These are phyloP conservation scores for Oophaga sylvatica DNA, from an alignment of 2,797 vertebrate genomes.

Conservation along the genomic window DNA sequence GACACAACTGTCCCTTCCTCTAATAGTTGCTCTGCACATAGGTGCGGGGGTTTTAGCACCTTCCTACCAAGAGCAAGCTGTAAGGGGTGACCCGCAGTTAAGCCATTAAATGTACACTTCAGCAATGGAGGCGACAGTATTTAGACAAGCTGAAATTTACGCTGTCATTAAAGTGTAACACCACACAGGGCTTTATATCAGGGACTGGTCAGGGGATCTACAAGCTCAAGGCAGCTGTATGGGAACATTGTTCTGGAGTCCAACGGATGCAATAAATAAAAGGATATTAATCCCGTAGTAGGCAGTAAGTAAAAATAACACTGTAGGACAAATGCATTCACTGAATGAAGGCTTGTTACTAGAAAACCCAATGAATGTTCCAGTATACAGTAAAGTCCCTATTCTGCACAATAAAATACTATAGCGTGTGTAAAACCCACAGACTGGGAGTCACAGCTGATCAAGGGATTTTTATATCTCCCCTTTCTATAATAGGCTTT, in stretches of 20 bases:
- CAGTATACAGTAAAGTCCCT: conserved; percentile 17
- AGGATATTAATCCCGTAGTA: conserved; percentile 29
- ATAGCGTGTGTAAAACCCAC: neutral
- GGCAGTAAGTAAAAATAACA: conserved; percentile 38
- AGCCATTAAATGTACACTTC: neutral
- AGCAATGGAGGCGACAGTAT: neutral
- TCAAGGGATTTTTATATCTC: neutral
- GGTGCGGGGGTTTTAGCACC: conserved; percentile 26
- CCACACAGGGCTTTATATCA: neutral
- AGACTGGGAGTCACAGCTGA: neutral
- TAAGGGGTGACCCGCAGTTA: conserved; percentile 38
- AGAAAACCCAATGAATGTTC: conserved; percentile 22
- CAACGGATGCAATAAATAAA: conserved; percentile 46
- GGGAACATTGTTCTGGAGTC: neutral
- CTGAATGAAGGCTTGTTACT: conserved; percentile 43
- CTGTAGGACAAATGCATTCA: conserved; percentile 4
- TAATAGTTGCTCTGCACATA: neutral
- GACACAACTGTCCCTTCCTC: conserved; percentile 30
- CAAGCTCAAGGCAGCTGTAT: conserved; percentile 5
- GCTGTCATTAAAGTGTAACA: conserved; percentile 31
- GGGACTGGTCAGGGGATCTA: neutral
- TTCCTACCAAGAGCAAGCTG: conserved; percentile 23
- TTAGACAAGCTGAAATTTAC: conserved; percentile 7
- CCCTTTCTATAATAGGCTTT: neutral
- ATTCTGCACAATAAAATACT: neutral